These are phyloP conservation scores for Heliconius hewitsoni DNA, from an alignment of 1,140 invertebrate species.

Conservation along the genomic window DNA sequence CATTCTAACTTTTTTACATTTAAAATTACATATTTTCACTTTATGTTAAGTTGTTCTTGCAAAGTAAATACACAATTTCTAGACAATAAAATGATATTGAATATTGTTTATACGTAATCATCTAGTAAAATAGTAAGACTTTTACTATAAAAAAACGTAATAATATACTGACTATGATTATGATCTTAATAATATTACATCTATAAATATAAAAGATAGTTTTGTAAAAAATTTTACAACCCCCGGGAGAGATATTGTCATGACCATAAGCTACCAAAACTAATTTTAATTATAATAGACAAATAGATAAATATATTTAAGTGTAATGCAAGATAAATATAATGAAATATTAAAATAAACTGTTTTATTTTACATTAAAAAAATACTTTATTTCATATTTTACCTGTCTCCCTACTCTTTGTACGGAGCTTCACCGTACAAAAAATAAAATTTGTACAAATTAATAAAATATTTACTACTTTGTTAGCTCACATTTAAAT, in stretches of 20 bases:
- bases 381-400: neutral
- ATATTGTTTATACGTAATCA: neutral
- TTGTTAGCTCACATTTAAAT: too few species aligned
- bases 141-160: neutral
- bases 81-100: neutral
- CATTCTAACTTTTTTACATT: neutral
- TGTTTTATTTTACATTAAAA: neutral
- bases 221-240: slow-evolving; percentile 17
- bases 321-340: neutral
- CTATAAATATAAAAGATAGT: neutral
- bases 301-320: neutral
- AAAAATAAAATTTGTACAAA: too few species aligned
- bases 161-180: neutral
- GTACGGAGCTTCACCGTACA: too few species aligned
- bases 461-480: too few species aligned
- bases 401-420: too few species aligned
- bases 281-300: neutral
- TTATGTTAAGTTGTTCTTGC: neutral
- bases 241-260: neutral
- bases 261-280: slow-evolving; percentile 3
- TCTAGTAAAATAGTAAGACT: neutral
- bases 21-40: neutral
- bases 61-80: neutral
- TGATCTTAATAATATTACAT: neutral
- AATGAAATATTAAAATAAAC: neutral